These are phyloP conservation scores for Leptopilina drosophilae DNA, from an alignment of 2,888 invertebrate species.

Conservation along the genomic window DNA sequence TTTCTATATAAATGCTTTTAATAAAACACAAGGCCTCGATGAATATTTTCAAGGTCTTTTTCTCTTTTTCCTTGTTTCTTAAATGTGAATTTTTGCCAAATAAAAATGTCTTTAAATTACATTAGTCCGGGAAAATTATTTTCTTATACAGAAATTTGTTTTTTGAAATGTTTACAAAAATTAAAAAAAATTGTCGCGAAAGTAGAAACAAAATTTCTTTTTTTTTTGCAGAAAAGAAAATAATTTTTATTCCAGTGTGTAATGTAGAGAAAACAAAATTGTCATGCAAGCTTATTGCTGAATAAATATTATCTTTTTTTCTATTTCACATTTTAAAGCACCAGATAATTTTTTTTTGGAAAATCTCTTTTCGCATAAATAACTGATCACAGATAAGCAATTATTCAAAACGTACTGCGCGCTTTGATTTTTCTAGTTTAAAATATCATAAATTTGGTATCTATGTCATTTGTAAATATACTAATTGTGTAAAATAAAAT, in stretches of 20 bases:
- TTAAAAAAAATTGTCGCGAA: too few relatives aligned
- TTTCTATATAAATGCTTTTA: slow-evolving; percentile 18
- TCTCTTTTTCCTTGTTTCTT: not conserved
- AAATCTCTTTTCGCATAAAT: slow-evolving; percentile 16
- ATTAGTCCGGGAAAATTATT: too few relatives aligned
- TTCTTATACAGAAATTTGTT: too few relatives aligned
- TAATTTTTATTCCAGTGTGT: too few relatives aligned
- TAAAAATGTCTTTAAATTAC: not conserved
- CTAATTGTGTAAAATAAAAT: not conserved
- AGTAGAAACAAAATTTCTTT: too few relatives aligned
- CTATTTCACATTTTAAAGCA: not conserved
- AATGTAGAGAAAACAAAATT: too few relatives aligned
- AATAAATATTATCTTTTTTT: too few relatives aligned
- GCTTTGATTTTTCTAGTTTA: not conserved
- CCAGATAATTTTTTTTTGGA: not conserved
- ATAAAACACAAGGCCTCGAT: slow-evolving; percentile 18
- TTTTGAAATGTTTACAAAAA: too few relatives aligned
- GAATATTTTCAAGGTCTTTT: slow-evolving; percentile 24
- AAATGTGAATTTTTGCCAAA: not conserved
- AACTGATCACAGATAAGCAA: slow-evolving; percentile 31
- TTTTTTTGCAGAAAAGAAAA: too few relatives aligned
- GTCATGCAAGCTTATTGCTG: too few relatives aligned
- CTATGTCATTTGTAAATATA: not conserved
- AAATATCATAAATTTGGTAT: not conserved
- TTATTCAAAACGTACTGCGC: not conserved